These are phyloP conservation scores for Epinephelus cyanopodus DNA, from an alignment of 2,113 vertebrate genomes.

Conservation along the genomic window DNA sequence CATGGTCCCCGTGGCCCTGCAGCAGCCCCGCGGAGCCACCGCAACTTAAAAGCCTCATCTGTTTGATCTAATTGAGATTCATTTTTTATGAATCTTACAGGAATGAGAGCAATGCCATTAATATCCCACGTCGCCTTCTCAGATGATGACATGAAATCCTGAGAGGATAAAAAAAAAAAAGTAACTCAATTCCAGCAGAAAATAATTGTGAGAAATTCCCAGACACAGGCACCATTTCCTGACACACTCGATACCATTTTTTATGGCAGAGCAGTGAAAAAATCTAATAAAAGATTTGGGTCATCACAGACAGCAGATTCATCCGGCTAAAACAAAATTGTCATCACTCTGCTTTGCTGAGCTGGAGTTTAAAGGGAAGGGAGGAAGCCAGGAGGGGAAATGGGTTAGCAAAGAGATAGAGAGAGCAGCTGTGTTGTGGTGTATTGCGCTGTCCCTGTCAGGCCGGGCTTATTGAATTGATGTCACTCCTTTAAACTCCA, in stretches of 20 bases:
- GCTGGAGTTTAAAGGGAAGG: slow-evolving; percentile 64
- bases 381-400: slow-evolving; percentile 72
- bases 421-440: slow-evolving; percentile 70
- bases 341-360: slow-evolving; percentile 73
- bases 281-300: slow-evolving; percentile 71
- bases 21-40: background rate
- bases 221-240: slow-evolving; percentile 55
- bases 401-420: slow-evolving; percentile 64
- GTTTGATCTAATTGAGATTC: slow-evolving; percentile 27
- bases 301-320: slow-evolving; percentile 71
- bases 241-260: slow-evolving; percentile 38
- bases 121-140: background rate
- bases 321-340: slow-evolving; percentile 76
- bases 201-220: slow-evolving; percentile 48
- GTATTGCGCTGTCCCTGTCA: slow-evolving; percentile 70
- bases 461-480: slow-evolving; percentile 71
- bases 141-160: slow-evolving; percentile 18
- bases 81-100: slow-evolving; percentile 20
- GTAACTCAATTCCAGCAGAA: slow-evolving; percentile 51
- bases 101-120: slow-evolving; percentile 11
- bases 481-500: slow-evolving; percentile 73
- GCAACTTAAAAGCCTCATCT: background rate
- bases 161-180: background rate
- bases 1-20: background rate
- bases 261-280: slow-evolving; percentile 19